Conservation (phyloP, 2,113 vertebrate species). For the Salvelinus fontinalis region DNA sequence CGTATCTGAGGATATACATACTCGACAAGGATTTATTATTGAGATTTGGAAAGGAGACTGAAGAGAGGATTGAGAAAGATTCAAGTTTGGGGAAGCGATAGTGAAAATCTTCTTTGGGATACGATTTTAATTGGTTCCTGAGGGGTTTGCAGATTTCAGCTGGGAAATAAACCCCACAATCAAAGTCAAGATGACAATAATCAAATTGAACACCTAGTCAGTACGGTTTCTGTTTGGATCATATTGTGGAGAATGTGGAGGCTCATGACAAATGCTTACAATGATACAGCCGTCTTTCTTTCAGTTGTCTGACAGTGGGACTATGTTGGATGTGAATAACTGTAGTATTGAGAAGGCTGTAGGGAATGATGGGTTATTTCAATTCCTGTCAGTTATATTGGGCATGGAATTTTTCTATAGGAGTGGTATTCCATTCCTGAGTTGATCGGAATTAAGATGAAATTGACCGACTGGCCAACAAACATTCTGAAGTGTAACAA, state of each 20-base stretch:
- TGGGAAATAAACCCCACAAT: constrained; percentile 7
- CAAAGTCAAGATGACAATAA: constrained; percentile 65
- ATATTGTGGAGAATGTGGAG: background rate
- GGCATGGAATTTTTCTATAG: too few species aligned
- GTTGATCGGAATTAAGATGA: too few species aligned
- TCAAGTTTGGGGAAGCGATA: background rate
- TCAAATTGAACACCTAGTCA: constrained; percentile 68
- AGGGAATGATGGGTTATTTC: background rate
- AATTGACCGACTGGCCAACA: too few species aligned
- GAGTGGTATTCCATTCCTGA: too few species aligned
- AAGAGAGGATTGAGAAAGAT: background rate
- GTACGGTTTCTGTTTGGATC: constrained; percentile 44
- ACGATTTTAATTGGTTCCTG: background rate
- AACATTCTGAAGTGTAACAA: too few species aligned
- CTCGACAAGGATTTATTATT: background rate
- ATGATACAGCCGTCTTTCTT: background rate
- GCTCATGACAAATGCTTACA: background rate
- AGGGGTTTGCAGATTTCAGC: constrained; percentile 19
- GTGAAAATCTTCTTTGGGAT: constrained; percentile 20
- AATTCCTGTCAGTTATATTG: too few species aligned
- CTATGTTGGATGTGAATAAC: background rate
- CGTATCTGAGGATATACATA: background rate
- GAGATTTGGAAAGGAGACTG: background rate
- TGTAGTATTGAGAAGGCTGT: constrained; percentile 8
- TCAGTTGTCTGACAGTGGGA: background rate